These are phyloP conservation scores for Emydocephalus ijimae DNA, from an alignment of 2,113 vertebrate genomes.

Conservation along the genomic window DNA sequence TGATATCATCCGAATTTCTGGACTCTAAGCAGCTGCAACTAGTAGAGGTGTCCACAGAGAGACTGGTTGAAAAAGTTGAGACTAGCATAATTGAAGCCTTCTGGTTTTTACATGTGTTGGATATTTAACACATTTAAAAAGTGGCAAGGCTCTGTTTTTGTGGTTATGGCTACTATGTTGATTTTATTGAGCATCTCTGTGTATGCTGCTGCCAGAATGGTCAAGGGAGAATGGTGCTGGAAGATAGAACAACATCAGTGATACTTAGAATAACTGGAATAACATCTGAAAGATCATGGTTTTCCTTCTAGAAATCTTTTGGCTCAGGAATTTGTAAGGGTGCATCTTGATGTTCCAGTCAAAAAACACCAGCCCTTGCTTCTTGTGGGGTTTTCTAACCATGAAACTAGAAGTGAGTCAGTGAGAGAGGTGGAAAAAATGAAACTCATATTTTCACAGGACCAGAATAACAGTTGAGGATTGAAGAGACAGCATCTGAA, in stretches of 20 bases:
- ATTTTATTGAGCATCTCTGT: not conserved
- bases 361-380: conserved; percentile 10
- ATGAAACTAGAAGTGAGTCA: not conserved
- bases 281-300: not conserved
- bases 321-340: conserved; percentile 32
- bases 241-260: not conserved
- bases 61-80: not conserved
- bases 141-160: not conserved
- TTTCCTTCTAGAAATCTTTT: not conserved
- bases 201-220: not conserved
- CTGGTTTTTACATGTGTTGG: not conserved
- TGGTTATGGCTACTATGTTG: not conserved
- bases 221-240: not conserved
- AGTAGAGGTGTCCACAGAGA: not conserved
- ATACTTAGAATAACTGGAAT: not conserved
- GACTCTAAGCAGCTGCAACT: not conserved
- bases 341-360: conserved; percentile 21
- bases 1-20: not conserved
- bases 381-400: conserved; percentile 21
- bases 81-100: not conserved
- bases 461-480: conserved; percentile 25
- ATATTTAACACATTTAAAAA: not conserved
- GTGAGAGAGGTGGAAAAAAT: not conserved
- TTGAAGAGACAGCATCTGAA: conserved; percentile 5
- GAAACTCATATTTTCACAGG: conserved; percentile 26